These are phyloP conservation scores for Pocillopora grandis DNA, from an alignment of 92 coral and sea anemone species.

Conservation along the genomic window DNA sequence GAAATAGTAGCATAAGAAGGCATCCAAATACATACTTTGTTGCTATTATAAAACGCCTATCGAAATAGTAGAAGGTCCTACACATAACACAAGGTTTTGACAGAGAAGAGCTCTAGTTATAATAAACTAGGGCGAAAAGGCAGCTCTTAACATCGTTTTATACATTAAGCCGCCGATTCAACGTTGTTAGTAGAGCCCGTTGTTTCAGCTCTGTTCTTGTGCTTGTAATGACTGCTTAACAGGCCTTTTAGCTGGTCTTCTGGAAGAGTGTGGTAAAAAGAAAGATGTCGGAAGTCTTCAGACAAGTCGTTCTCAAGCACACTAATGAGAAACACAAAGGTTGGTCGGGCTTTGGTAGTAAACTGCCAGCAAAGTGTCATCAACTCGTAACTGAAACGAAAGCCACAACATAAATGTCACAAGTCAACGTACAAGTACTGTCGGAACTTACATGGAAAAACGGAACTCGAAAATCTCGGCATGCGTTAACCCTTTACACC, in stretches of 20 bases:
- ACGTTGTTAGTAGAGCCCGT: constrained; percentile 37
- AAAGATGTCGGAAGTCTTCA: constrained; percentile 63
- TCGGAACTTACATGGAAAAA: background rate
- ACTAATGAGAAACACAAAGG: constrained; percentile 80
- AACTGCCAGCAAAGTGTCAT: constrained; percentile 91
- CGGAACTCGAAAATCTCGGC: background rate
- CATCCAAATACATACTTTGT: no score
- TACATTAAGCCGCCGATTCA: constrained; percentile 8
- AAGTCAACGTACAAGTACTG: no score
- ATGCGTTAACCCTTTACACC: no score
- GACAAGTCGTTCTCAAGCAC: constrained; percentile 66
- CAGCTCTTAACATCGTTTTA: background rate
- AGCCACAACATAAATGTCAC: background rate
- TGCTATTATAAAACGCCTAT: no score
- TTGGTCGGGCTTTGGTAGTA: constrained; percentile 82
- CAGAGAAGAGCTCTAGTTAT: background rate
- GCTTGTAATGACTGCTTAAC: constrained; percentile 59
- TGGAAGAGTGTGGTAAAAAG: constrained; percentile 85
- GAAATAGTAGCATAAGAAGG: no score
- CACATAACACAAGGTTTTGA: no score
- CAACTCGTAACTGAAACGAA: constrained; percentile 64
- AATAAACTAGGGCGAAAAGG: background rate
- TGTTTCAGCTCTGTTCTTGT: constrained; percentile 54
- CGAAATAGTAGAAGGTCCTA: no score
- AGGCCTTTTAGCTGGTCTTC: constrained; percentile 68